Evolutionary conservation across 2,888 invertebrate species (phyloP).

Genomic region (Leptopilina drosophilae): DNA sequence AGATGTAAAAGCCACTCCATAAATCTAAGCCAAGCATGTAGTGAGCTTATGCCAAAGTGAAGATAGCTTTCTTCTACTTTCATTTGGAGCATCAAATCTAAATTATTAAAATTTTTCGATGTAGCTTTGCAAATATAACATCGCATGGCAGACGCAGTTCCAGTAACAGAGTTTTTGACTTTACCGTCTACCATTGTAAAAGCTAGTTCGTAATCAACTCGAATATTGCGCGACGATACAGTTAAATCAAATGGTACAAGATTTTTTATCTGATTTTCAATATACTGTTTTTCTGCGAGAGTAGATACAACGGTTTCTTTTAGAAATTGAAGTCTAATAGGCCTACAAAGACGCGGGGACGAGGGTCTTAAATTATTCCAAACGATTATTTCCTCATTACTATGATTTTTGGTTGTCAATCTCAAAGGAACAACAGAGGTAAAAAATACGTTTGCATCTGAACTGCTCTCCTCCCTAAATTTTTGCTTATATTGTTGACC

Average conservation of each 20-base stretch:
- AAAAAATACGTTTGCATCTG: conserved; percentile 19
- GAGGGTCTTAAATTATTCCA: conserved; percentile 32
- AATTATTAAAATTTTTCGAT: conserved; percentile 28
- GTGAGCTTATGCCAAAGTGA: conserved; percentile 17
- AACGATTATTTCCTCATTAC: background rate
- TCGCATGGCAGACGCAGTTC: conserved; percentile 64
- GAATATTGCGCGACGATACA: conserved; percentile 2
- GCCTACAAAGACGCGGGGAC: background rate
- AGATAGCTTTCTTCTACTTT: conserved; percentile 24
- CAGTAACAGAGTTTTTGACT: conserved; percentile 67
- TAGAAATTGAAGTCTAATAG: conserved; percentile 4
- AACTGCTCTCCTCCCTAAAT: conserved; percentile 1
- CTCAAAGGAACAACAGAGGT: conserved; percentile 18
- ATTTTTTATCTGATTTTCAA: conserved; percentile 27
- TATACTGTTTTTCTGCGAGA: conserved; percentile 19
- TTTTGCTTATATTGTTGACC: conserved; percentile 13
- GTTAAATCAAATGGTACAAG: background rate
- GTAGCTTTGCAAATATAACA: conserved; percentile 67
- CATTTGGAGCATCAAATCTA: conserved; percentile 8
- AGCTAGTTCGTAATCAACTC: conserved; percentile 5
- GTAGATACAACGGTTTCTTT: conserved; percentile 27
- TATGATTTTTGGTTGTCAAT: background rate
- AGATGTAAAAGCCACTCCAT: conserved; percentile 26
- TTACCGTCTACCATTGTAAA: conserved; percentile 59
- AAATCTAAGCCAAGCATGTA: background rate